A percentile compares a stretch with the other conserved stretches of the same genome.
Evolutionary conservation across 2,888 invertebrate genomes (phyloP).

Genomic region (Bruchidius siliquastri): DNA sequence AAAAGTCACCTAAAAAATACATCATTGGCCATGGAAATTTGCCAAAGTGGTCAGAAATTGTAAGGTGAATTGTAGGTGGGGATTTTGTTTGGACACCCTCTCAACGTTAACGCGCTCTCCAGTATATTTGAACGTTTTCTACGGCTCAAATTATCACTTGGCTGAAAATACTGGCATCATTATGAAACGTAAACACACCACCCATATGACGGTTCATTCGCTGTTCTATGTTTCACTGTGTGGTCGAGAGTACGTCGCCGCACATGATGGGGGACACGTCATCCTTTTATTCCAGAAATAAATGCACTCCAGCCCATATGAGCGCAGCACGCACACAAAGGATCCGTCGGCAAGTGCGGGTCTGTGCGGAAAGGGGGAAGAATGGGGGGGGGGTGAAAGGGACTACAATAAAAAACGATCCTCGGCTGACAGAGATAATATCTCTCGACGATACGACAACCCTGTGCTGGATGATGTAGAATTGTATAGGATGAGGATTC

Average conservation of each 20-base stretch:
- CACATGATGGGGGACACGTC: neutral
- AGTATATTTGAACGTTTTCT: no score
- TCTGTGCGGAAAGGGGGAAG: neutral
- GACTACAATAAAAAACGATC: neutral
- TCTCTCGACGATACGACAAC: neutral
- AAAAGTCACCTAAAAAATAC: no score
- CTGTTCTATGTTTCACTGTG: neutral
- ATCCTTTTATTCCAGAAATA: neutral
- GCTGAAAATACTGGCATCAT: no score
- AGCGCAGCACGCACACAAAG: neutral
- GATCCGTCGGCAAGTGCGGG: neutral
- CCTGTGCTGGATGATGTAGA: neutral
- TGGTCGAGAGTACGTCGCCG: neutral
- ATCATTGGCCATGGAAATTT: no score
- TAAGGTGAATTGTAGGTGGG: no score
- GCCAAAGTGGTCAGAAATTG: no score
- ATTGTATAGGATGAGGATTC: neutral
- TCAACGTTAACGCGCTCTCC: no score
- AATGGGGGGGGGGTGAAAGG: neutral
- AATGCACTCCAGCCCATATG: neutral
- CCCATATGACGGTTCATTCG: neutral
- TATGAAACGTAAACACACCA: neutral
- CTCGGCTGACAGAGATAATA: neutral
- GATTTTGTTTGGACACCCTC: no score
- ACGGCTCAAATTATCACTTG: no score